Evolutionary conservation across 2,113 vertebrate species (phyloP).

Genomic region (Leptodactylus fuscus): DNA sequence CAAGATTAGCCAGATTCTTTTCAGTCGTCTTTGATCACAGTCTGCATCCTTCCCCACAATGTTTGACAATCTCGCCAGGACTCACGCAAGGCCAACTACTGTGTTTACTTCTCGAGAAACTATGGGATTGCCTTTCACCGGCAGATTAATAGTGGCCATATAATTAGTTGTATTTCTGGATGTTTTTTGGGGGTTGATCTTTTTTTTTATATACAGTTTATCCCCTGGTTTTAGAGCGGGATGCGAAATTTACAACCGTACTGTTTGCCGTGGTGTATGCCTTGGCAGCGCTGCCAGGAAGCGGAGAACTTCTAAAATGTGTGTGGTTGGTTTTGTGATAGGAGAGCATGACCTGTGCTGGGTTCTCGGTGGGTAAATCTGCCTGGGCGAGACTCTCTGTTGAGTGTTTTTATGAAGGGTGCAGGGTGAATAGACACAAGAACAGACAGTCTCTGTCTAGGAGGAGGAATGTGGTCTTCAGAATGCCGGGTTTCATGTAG

Average conservation of each 20-base stretch:
- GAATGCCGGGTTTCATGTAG: not conserved
- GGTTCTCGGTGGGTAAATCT: conserved; percentile 17
- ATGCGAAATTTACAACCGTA: not conserved
- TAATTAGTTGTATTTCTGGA: conserved; percentile 21
- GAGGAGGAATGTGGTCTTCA: not conserved
- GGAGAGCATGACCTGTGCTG: conserved; percentile 30
- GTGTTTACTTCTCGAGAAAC: not conserved
- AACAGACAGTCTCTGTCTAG: conserved; percentile 29
- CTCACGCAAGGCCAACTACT: not conserved
- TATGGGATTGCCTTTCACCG: conserved; percentile 40
- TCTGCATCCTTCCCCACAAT: conserved; percentile 55
- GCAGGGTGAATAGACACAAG: conserved; percentile 3
- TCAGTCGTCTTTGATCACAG: conserved; percentile 73
- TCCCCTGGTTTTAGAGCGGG: too few species aligned
- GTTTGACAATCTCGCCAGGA: conserved; percentile 62
- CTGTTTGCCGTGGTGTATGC: not conserved
- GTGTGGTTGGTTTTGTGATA: conserved; percentile 37
- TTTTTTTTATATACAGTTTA: not conserved
- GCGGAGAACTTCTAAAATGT: not conserved
- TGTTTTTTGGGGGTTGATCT: not conserved
- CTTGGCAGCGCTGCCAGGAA: conserved; percentile 11
- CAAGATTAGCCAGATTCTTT: conserved; percentile 70
- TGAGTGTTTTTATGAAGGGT: too few species aligned
- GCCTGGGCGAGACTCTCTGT: conserved; percentile 1
- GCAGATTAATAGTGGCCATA: conserved; percentile 30